Evolutionary conservation across 2,888 invertebrate genomes (phyloP).

Genomic region (Caenorhabditis sinica): DNA sequence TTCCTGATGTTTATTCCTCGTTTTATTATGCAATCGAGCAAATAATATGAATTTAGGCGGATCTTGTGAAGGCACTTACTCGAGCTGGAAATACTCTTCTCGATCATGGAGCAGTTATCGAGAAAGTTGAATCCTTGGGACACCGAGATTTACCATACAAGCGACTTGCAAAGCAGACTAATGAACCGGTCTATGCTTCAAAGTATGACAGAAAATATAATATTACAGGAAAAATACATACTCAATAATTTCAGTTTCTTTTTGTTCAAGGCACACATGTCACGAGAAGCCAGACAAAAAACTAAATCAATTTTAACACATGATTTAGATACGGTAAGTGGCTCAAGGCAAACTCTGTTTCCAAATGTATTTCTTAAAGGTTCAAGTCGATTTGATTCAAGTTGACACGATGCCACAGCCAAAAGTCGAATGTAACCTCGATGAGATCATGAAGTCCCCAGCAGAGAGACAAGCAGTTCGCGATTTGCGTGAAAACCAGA

Average conservation of each 20-base stretch:
- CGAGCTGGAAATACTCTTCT: constrained; percentile 79
- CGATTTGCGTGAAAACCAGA: constrained; percentile 79
- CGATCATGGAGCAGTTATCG: constrained; percentile 82
- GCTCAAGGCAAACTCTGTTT: neutral
- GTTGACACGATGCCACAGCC: constrained; percentile 54
- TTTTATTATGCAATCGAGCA: neutral
- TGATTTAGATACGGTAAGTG: constrained; percentile 78
- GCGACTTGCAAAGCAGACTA: constrained; percentile 77
- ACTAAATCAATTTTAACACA: constrained; percentile 76
- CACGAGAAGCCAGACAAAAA: constrained; percentile 72
- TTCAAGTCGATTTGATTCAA: constrained; percentile 77
- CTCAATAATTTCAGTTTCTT: constrained; percentile 75
- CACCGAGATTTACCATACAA: constrained; percentile 80
- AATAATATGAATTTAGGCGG: constrained; percentile 61
- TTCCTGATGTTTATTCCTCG: neutral
- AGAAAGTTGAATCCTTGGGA: constrained; percentile 79
- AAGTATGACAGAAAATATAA: constrained; percentile 67
- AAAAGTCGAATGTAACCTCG: constrained; percentile 77
- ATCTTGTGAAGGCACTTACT: constrained; percentile 77
- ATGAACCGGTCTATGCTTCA: constrained; percentile 79
- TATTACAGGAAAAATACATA: neutral
- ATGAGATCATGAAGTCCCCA: constrained; percentile 80
- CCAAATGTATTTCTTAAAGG: constrained; percentile 65
- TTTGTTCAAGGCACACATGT: constrained; percentile 78
- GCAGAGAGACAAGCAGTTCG: constrained; percentile 79